A percentile compares a stretch with the other conserved stretches of the same genome.
Evolutionary conservation across 2,888 invertebrate species (phyloP).

Genomic region (Hypselothyrea guttata): DNA sequence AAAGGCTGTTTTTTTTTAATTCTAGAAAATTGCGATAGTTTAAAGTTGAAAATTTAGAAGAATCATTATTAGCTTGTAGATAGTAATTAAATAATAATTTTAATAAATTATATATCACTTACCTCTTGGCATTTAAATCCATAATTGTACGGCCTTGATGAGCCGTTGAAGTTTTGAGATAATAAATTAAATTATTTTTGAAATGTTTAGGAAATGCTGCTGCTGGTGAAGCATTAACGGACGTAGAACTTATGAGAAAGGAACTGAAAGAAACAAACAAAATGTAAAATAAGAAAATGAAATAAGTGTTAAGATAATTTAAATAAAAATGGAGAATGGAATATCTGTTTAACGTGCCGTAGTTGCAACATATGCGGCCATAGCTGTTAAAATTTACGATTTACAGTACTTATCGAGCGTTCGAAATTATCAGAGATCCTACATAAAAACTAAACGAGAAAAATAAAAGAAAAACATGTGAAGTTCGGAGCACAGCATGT

Average conservation of each 20-base stretch:
- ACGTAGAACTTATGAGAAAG: constrained; percentile 20
- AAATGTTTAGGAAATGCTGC: constrained; percentile 16
- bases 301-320: neutral
- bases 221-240: constrained; percentile 31
- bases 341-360: no score
- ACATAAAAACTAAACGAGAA: constrained; percentile 11
- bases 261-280: constrained; percentile 36
- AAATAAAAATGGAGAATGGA: no score
- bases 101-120: constrained; percentile 35
- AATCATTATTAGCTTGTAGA: no score
- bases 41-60: no score
- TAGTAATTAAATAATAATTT: neutral
- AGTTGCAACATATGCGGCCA: neutral
- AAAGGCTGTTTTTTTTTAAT: no score
- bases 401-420: constrained; percentile 32
- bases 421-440: neutral
- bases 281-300: neutral
- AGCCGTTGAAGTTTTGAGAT: constrained; percentile 53
- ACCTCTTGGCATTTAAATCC: constrained; percentile 74
- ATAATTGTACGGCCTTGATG: constrained; percentile 73
- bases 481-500: constrained; percentile 54
- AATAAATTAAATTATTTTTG: constrained; percentile 17
- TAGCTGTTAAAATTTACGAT: constrained; percentile 41
- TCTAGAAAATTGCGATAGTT: no score
- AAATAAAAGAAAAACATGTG: constrained; percentile 41